Evolutionary conservation across 2,888 invertebrate species (phyloP).

Genomic region (Mimachlamys varia): DNA sequence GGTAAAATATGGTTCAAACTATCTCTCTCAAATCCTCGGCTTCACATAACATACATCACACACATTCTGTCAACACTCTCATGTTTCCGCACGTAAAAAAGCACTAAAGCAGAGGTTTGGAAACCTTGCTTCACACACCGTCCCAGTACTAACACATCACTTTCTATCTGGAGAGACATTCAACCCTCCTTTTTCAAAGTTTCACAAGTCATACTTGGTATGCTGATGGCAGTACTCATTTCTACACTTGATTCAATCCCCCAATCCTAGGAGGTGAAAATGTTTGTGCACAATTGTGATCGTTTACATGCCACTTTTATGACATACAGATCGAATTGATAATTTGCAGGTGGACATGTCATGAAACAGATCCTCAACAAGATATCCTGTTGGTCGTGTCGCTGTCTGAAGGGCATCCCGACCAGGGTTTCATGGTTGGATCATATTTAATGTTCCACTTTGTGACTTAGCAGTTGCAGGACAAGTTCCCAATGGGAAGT

Average conservation of each 20-base stretch:
- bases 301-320: background rate
- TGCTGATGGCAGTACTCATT: too few relatives aligned
- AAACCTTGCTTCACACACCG: background rate
- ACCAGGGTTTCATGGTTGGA: background rate
- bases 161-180: background rate
- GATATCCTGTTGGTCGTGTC: background rate
- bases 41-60: conserved; percentile 12
- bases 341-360: background rate
- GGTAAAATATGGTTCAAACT: background rate
- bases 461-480: background rate
- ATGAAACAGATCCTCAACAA: background rate
- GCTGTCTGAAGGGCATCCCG: background rate
- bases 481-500: background rate
- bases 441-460: background rate
- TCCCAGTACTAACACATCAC: background rate
- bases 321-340: background rate
- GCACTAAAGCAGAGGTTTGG: background rate
- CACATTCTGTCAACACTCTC: background rate
- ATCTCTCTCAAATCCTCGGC: background rate
- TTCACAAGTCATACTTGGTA: background rate
- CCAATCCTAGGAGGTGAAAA: background rate
- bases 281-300: background rate
- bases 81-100: background rate
- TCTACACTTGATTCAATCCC: background rate
- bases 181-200: background rate